Base-by-base conservation (phyloP, 2,888 invertebrate genomes). In the Chymomyza fuscimana region DNA sequence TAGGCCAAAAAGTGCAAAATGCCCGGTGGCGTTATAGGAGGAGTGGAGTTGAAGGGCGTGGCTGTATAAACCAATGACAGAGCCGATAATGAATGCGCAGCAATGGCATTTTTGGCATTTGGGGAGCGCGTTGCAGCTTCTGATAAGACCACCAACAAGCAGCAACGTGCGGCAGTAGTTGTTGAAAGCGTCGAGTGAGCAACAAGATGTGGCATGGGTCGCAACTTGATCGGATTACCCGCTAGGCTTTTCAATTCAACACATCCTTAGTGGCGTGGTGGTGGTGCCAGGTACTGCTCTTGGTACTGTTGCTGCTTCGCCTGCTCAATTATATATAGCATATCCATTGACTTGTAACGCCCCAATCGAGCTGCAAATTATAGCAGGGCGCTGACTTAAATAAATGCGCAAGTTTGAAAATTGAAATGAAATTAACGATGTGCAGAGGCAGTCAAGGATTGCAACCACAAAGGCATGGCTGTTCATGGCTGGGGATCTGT, bases 141-240 rank as follows among this genome's bases (percentile, higher is more conserved):
- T 89, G 91, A 91, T 91, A 90, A 91, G 91, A 89, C 91, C 90
- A 91, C 90, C 90, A 63, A 72, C 69, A 54, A 64, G 63, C 65
- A 59, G 40, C 59, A 58, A 50, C 46, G 63, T 59, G 68, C 66
- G 61, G 74, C 81, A 77, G 85, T 86, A 88, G 85, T 88, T 88
- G 85, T 86, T 88, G 85, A 87, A 86, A 88, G 85, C 85, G 85
- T 86, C 77, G 85, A 80, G 74, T 80, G 88, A 70, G 71, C 83
- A 86, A 70, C 82, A 66, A 72, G 69, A 46, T 60, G 58, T 36
- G 65, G 65, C 80, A 77, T 82, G 83, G 76, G 72, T 77, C 82
- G 86, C 78, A 87, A 82, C 76, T 87, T 77, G 82, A 84, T 88
- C 89, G 79, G 89, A 87, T 86, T 88, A 86, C 87, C 86, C 89